Evolutionary conservation across 2,888 invertebrate species (phyloP), one percentile per base, ranked within the genome.

Genomic region (Melangyna quadrimaculata): DNA sequence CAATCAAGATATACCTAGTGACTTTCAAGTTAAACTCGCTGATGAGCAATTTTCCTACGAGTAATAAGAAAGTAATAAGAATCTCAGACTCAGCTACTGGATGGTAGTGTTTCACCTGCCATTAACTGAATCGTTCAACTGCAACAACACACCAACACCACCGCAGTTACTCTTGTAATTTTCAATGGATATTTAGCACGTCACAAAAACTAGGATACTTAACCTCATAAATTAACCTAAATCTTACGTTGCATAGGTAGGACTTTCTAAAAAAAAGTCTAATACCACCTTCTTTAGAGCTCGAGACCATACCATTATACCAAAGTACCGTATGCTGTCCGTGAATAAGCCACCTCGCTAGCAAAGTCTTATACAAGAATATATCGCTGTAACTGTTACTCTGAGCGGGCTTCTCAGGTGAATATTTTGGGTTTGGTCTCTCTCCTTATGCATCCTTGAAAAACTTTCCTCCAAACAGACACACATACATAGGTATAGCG

Each of bases 221-320:
- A 78, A 78, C 83, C 83, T 74, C 74, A 78, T 83, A 83, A 83
- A 83, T 83, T 83, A 83, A 83, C 78, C 83, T 55, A 83, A 83
- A 74, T 78, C 83, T 65, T 78, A 73, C 22, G 55, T 40, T 55
- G 53, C 55, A 37, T 22, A n/a, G 48, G 78, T 51, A 48, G 45
- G 70, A 83, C 59, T 69, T 71, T 71, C 12, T 40, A 65, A 59
- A 48, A 71, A 59, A 75, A 55, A 53, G 14, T 37, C 61, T 55
- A 67, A 69, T 37, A 57, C 67, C 61, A 61, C 71, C 57, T 40
- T 35, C 35, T 45, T 24, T 45, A 45, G 24, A 51, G 14, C 32
- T n/a, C n/a, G n/a, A n/a, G n/a, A n/a, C n/a, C n/a, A n/a, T n/a
- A 5, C 59, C 40, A 81, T 37, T 32, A n/a, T n/a, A 19, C 17